Percentiles rank a stretch among this genome's conserved stretches.
Conservation (phyloP, 2,113 vertebrate genomes). For the Ophthalmolycus amberensis region DNA sequence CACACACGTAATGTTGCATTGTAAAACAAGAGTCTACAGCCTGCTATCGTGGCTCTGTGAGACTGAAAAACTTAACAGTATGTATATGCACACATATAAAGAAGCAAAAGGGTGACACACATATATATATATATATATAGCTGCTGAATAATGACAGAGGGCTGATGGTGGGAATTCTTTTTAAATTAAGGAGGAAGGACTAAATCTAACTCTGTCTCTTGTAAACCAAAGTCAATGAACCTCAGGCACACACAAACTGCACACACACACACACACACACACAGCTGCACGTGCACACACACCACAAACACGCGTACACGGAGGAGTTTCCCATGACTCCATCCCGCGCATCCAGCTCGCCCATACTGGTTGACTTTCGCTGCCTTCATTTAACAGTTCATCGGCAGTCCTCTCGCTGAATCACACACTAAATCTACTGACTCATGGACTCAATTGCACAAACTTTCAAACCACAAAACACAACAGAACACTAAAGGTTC, state of each 20-base stretch:
- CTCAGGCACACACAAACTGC: background rate
- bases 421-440: constrained; percentile 66
- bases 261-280: constrained; percentile 25
- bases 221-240: constrained; percentile 10
- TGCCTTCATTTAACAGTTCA: constrained; percentile 32
- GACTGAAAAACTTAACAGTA: background rate
- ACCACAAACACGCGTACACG: background rate
- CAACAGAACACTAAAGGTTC: constrained; percentile 25
- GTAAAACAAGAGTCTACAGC: background rate
- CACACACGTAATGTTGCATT: background rate
- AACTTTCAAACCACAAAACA: constrained; percentile 52
- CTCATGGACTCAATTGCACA: constrained; percentile 46
- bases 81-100: background rate
- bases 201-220: constrained; percentile 3
- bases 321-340: constrained; percentile 48
- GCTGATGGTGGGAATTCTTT: constrained; percentile 12
- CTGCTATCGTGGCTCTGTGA: background rate
- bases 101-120: background rate
- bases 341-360: constrained; percentile 16
- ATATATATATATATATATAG: background rate
- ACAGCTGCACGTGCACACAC: constrained; percentile 9
- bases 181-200: constrained; percentile 18
- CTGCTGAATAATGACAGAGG: constrained; percentile 25
- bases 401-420: constrained; percentile 43
- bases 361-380: constrained; percentile 53